Evolutionary conservation across 2,113 vertebrate genomes (phyloP).

Genomic region (Cisticola juncidis): DNA sequence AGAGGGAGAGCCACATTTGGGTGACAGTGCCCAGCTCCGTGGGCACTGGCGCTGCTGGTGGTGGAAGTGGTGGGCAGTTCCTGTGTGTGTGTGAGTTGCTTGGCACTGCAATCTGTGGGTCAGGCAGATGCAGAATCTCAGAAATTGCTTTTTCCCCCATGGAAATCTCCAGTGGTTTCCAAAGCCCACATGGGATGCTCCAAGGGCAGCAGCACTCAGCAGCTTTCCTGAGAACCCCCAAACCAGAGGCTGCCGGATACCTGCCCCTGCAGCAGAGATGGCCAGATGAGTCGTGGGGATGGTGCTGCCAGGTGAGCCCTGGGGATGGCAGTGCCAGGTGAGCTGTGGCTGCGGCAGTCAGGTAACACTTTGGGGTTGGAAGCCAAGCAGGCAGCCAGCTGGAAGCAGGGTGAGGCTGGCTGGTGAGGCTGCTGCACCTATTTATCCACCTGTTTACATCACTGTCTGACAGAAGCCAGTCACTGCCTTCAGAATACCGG

Average conservation of each 20-base stretch:
- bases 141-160: too few relatives aligned
- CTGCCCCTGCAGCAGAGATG: neutral
- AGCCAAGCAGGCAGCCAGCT: neutral
- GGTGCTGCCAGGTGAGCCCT: neutral
- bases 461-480: neutral
- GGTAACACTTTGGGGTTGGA: neutral
- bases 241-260: neutral
- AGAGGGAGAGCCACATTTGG: neutral
- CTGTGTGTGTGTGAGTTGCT: too few relatives aligned
- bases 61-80: neutral
- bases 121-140: too few relatives aligned
- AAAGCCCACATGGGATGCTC: accelerated
- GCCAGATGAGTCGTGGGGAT: neutral
- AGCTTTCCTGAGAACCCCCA: neutral
- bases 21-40: accelerated
- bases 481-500: neutral
- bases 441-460: neutral
- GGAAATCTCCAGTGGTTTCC: neutral
- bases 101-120: too few relatives aligned
- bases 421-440: neutral
- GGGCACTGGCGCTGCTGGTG: accelerated
- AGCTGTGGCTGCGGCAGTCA: accelerated
- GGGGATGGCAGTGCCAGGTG: neutral
- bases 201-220: accelerated
- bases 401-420: neutral